A percentile compares a stretch with the other conserved stretches of the same genome.
phyloP scores from a whole-genome alignment of 2,113 vertebrate genomes.

The Catharus minimus region DNA sequence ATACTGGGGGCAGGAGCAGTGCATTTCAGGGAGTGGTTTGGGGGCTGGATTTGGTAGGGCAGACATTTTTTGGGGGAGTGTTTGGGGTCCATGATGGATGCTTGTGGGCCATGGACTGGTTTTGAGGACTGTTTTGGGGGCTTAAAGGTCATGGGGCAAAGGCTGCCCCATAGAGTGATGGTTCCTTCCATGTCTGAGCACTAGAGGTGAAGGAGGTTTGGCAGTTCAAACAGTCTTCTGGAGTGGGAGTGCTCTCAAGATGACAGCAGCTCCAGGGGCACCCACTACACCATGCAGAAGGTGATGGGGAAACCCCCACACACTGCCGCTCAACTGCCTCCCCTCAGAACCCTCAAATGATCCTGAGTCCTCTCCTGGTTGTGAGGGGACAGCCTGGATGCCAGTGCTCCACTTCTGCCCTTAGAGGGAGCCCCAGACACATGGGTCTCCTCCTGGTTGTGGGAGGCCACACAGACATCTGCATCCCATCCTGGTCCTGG shows the following conservation, averaged over 20 bases:
- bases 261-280: not conserved
- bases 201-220: not conserved
- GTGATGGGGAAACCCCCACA: not conserved
- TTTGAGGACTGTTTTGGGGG: not conserved
- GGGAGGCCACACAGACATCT: not conserved
- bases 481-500: not conserved
- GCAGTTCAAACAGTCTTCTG: not conserved
- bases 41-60: not conserved
- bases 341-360: not conserved
- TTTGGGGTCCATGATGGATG: not conserved
- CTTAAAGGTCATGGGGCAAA: not conserved
- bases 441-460: not conserved
- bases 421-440: not conserved
- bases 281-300: not conserved
- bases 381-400: no score
- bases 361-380: not conserved
- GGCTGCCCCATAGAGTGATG: no score
- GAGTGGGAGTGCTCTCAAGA: not conserved
- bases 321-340: not conserved
- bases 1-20: not conserved
- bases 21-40: not conserved
- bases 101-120: not conserved
- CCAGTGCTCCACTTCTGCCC: not conserved
- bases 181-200: not conserved
- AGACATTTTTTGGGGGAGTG: not conserved